phyloP scores from a whole-genome alignment of 2,888 invertebrate genomes.

The Leptogaster cylindrica region DNA sequence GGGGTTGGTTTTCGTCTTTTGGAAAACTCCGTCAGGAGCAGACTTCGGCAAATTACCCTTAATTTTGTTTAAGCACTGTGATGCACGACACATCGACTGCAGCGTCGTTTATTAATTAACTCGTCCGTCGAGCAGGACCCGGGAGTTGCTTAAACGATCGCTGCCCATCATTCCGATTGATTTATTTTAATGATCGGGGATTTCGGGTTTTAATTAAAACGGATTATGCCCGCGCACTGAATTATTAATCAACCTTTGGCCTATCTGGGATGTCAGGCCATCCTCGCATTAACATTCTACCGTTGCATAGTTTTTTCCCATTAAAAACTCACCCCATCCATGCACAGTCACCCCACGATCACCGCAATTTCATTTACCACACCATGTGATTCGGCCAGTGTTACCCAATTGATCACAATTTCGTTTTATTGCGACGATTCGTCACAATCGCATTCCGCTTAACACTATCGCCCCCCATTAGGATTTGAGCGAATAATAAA shows the following conservation, averaged over 20 bases:
- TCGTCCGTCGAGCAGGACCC: constrained; percentile 1
- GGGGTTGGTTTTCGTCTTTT: too few species aligned
- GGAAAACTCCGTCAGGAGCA: not conserved
- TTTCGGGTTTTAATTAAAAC: constrained; percentile 41
- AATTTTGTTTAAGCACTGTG: not conserved
- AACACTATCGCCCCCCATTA: constrained; percentile 30
- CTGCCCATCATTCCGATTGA: constrained; percentile 40
- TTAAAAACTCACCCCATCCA: not conserved
- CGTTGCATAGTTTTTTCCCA: constrained; percentile 30
- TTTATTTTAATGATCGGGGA: constrained; percentile 41
- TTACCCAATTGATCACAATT: constrained; percentile 28
- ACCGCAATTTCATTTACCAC: constrained; percentile 15
- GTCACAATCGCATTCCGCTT: constrained; percentile 29
- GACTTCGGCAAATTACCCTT: constrained; percentile 23
- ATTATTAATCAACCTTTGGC: constrained; percentile 40
- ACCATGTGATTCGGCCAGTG: not conserved
- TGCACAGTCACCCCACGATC: too few species aligned
- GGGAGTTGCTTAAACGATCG: constrained; percentile 30
- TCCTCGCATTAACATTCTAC: constrained; percentile 32
- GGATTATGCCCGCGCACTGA: constrained; percentile 39
- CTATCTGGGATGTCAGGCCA: constrained; percentile 38
- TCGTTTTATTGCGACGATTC: constrained; percentile 24
- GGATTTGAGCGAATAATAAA: constrained; percentile 32
- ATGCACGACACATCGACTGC: constrained; percentile 7
- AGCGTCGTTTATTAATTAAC: constrained; percentile 33